Conservation (phyloP, 2,113 vertebrate genomes). For the Ciconia maguari region DNA sequence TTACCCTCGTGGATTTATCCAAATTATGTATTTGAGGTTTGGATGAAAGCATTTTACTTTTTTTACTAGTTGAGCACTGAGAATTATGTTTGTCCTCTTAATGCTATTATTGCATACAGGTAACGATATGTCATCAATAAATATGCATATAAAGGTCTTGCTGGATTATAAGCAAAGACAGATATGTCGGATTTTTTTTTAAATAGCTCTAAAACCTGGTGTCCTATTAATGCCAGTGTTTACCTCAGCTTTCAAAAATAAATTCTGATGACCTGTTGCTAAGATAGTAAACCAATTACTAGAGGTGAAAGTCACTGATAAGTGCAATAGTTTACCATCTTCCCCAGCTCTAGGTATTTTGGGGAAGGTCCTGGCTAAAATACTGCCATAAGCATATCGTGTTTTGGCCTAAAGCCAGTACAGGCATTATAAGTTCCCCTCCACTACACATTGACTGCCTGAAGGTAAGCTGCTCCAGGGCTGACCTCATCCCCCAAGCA, state of each 20-base stretch:
- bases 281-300: neutral
- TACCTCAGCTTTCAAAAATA: neutral
- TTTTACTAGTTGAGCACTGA: neutral
- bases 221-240: neutral
- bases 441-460: no score
- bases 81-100: neutral
- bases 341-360: neutral
- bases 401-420: neutral
- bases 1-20: neutral
- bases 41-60: neutral
- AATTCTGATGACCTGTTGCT: neutral
- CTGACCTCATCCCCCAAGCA: neutral
- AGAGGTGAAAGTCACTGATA: neutral
- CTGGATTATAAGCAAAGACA: neutral
- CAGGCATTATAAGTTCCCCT: neutral
- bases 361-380: neutral
- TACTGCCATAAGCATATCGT: neutral
- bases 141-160: neutral
- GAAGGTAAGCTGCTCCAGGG: neutral
- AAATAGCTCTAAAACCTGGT: neutral
- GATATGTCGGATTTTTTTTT: neutral
- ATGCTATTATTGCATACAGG: neutral
- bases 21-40: slow-evolving; percentile 18
- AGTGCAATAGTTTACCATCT: neutral
- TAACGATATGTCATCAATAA: neutral